Conservation (phyloP, 1,140 invertebrate species). For the Drosophila sulfurigaster region DNA sequence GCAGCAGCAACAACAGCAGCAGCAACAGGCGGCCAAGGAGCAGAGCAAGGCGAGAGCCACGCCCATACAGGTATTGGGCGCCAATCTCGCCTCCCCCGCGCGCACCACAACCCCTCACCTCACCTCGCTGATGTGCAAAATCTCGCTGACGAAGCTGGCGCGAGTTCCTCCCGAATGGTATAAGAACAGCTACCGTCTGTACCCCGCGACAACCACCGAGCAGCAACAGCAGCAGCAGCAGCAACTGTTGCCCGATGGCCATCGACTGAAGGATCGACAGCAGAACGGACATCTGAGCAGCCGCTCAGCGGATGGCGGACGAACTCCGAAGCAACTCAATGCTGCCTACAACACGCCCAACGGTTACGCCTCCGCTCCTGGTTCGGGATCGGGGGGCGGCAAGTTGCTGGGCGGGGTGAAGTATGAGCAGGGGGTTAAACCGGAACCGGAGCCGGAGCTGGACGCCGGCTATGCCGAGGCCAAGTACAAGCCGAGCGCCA, state of each 20-base stretch:
- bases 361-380: conserved; percentile 43
- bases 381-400: not conserved
- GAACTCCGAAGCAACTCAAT: conserved; percentile 50
- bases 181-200: conserved; percentile 56
- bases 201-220: conserved; percentile 6
- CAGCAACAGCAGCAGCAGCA: conserved; percentile 31
- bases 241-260: conserved; percentile 24
- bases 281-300: conserved; percentile 72
- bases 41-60: conserved; percentile 61
- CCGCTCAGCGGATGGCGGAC: conserved; percentile 54
- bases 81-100: conserved; percentile 62
- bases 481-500: conserved; percentile 60
- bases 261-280: conserved; percentile 53
- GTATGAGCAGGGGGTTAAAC: conserved; percentile 76
- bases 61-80: conserved; percentile 63
- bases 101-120: conserved; percentile 63
- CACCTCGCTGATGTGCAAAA: conserved; percentile 79
- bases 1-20: conserved; percentile 56
- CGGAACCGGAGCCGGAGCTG: conserved; percentile 75
- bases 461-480: conserved; percentile 61
- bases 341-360: conserved; percentile 54
- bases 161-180: conserved; percentile 66
- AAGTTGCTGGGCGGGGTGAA: conserved; percentile 48
- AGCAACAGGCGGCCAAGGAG: conserved; percentile 35
- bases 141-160: conserved; percentile 74